Percentiles rank a stretch among this genome's conserved stretches.
These are phyloP conservation scores for Drosophila pandora DNA, from an alignment of 1,140 invertebrate genomes.

Conservation along the genomic window DNA sequence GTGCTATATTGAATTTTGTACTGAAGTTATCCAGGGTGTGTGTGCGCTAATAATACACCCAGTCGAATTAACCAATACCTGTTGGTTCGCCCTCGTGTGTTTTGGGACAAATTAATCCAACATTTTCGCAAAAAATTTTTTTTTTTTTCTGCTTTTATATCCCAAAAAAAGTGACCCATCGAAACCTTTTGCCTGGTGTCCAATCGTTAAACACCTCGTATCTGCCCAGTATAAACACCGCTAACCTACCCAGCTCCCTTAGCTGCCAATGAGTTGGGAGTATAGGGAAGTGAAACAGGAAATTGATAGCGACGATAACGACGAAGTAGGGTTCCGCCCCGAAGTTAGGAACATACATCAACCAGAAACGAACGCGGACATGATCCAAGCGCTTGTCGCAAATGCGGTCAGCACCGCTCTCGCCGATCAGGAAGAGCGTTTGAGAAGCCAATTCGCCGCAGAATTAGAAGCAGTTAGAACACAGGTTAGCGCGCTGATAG, in stretches of 20 bases:
- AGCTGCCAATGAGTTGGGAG: too few species aligned
- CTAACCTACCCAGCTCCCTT: neutral
- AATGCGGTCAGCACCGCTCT: conserved; percentile 13
- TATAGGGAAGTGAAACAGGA: too few species aligned
- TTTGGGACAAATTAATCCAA: neutral
- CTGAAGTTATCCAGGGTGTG: conserved; percentile 11
- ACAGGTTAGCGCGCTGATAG: conserved; percentile 3
- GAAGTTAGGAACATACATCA: too few species aligned
- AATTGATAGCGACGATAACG: too few species aligned
- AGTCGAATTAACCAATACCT: conserved; percentile 8
- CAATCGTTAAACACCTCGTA: conserved; percentile 4
- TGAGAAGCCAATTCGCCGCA: neutral
- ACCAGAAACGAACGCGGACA: neutral
- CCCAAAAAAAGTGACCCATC: neutral
- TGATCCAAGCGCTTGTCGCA: conserved; percentile 15
- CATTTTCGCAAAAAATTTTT: neutral
- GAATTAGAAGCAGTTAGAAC: conserved; percentile 3
- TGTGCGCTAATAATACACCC: conserved; percentile 11
- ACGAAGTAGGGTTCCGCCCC: too few species aligned
- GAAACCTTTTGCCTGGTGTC: neutral
- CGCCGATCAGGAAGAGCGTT: neutral
- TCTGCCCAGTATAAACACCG: neutral
- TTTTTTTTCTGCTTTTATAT: neutral
- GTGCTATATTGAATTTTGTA: conserved; percentile 5
- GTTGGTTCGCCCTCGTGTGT: neutral